These are phyloP conservation scores for Thamnophis sirtalis DNA, from an alignment of 2,113 vertebrate genomes.

Conservation along the genomic window DNA sequence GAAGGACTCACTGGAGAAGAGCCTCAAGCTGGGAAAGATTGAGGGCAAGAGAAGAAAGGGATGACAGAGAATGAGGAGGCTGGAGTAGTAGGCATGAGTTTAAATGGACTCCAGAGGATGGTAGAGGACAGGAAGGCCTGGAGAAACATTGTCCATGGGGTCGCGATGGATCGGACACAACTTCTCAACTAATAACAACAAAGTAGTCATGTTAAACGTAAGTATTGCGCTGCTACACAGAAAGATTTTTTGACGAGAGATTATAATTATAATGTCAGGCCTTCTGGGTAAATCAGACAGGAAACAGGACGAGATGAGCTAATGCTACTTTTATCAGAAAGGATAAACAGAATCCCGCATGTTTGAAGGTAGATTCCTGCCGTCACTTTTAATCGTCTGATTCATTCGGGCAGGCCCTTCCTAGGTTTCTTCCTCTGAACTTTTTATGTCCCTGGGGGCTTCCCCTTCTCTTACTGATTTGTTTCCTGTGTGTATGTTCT, in stretches of 20 bases:
- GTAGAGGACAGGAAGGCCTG: no score
- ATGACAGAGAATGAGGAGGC: no score
- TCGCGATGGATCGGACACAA: no score
- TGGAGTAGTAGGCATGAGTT: no score
- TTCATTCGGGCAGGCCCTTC: not conserved
- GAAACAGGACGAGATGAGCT: not conserved
- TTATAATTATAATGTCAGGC: not conserved
- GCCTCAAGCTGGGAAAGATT: no score
- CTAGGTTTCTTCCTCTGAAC: not conserved
- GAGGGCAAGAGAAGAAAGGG: no score
- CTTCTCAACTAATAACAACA: no score
- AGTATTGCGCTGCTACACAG: not conserved
- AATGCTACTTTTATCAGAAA: not conserved
- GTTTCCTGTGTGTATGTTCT: not conserved
- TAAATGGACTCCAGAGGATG: no score
- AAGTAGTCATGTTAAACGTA: not conserved
- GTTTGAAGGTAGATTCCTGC: not conserved
- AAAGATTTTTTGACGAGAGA: not conserved
- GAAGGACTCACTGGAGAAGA: no score
- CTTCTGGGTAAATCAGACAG: not conserved
- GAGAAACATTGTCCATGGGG: no score
- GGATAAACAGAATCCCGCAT: not conserved
- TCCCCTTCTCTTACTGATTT: not conserved
- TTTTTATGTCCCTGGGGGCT: not conserved
- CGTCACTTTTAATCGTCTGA: not conserved